A percentile compares a stretch with the other conserved stretches of the same genome.
Evolutionary conservation across 2,113 vertebrate genomes (phyloP).

Genomic region (Chauna torquata): DNA sequence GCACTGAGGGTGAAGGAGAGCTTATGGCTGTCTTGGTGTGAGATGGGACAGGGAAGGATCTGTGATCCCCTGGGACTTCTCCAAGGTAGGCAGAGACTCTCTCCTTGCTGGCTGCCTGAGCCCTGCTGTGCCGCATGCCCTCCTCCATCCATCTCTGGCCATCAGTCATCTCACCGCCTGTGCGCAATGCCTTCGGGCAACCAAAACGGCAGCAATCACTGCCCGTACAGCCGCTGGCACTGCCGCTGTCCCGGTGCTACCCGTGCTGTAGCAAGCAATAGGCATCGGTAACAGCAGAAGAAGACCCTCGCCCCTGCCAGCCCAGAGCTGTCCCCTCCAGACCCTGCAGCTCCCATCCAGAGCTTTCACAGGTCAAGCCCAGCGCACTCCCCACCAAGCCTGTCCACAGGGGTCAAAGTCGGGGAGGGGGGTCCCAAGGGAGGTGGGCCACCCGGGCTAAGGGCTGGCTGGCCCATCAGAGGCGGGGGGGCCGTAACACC

Average conservation of each 20-base stretch:
- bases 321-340: fast-evolving
- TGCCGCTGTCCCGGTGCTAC: fast-evolving
- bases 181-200: background rate
- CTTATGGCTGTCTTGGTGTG: background rate
- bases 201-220: background rate
- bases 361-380: fast-evolving
- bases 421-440: background rate
- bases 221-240: background rate
- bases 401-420: fast-evolving
- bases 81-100: fast-evolving
- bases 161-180: too few relatives aligned
- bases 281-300: background rate
- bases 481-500: background rate
- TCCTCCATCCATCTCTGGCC: background rate
- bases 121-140: background rate
- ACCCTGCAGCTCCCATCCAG: background rate
- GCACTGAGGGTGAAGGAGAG: fast-evolving
- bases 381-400: fast-evolving
- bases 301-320: background rate
- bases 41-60: background rate
- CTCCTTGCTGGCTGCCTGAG: background rate
- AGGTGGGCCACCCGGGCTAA: background rate
- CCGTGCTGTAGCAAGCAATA: fast-evolving
- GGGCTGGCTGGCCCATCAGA: background rate
- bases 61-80: background rate